Evolutionary conservation across 2,797 vertebrate species (phyloP), one percentile per base, ranked within the genome.

Genomic region (Odontamblyopus lacepedii): DNA sequence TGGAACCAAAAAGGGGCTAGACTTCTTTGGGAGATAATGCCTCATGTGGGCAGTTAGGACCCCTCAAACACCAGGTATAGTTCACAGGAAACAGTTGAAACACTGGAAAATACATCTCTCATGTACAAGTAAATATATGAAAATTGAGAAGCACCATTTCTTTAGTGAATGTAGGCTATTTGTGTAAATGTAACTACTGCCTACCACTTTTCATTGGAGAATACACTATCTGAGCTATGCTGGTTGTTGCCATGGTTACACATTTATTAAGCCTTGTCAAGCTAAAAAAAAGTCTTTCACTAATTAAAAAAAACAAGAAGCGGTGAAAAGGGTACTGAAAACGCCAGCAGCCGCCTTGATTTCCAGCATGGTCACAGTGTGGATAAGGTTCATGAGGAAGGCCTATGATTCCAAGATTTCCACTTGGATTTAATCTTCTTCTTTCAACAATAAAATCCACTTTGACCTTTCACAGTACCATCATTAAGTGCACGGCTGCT

Each of bases 231-330:
- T 30, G 64, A 48, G 16, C 64, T 9, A 78, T 74, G 69, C 71
- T 78, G 26, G 6, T 55, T 71, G 78, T 82, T 89, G 78, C 80
- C 77, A 78, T 27, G 77, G 82, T 71, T 78, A 81, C 78, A 15
- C 18, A 57, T 69, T 63, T 79, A 67, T 77, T 75, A 75, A 83
- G 73, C 15, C 13, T 44, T n/a, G 8, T 6, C 71, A 41, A 6
- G 62, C 41, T 13, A 5, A 3, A 41, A 44, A 15, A 44, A 12
- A 1, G 41, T 44, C 35, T 44, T 70, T 44, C 0, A 11, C 30
- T 55, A n/a, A 51, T 72, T 5, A 62, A 30, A 65, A 48, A 48
- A 48, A 48, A 48, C n/a, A 56, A 66, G 9, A 53, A 26, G 11
- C 2, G 19, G 1, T 15, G 63, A 64, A 44, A 44, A 64, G 23